Conservation (phyloP, 2,888 invertebrate genomes). For the Ectemnius continuus region DNA sequence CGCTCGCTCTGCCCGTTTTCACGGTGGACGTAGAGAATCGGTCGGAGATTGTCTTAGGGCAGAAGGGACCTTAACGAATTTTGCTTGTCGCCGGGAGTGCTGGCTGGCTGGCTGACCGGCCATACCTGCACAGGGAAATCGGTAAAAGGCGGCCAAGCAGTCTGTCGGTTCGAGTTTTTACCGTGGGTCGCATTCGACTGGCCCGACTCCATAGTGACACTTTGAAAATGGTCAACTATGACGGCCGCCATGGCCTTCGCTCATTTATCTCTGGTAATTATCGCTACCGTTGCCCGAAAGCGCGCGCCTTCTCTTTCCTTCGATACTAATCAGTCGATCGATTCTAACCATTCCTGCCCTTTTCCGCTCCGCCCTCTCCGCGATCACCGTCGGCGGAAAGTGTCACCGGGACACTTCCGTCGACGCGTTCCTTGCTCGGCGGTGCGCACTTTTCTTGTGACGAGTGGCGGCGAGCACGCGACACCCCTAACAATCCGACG, state of each 20-base stretch:
- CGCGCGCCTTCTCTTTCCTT: not conserved
- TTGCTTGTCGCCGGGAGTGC: not conserved
- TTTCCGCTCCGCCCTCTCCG: slow-evolving; percentile 18
- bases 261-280: slow-evolving; percentile 30
- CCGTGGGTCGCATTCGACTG: not conserved
- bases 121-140: slow-evolving; percentile 1
- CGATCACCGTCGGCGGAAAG: slow-evolving; percentile 1
- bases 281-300: slow-evolving; percentile 14
- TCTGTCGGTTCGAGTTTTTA: slow-evolving; percentile 2
- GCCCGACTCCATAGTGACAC: not conserved
- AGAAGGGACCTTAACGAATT: slow-evolving; percentile 4
- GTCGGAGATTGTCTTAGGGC: too few species aligned
- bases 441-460: slow-evolving; percentile 1
- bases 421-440: not conserved
- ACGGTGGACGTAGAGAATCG: too few species aligned
- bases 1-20: not conserved
- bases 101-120: too few species aligned
- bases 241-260: not conserved
- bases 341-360: not conserved
- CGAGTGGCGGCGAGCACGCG: not conserved
- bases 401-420: slow-evolving; percentile 22
- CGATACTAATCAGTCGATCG: not conserved
- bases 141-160: slow-evolving; percentile 9
- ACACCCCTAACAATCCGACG: not conserved
- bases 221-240: not conserved